Evolutionary conservation across 1,140 invertebrate species (phyloP).

Genomic region (Steinernema feltiae): DNA sequence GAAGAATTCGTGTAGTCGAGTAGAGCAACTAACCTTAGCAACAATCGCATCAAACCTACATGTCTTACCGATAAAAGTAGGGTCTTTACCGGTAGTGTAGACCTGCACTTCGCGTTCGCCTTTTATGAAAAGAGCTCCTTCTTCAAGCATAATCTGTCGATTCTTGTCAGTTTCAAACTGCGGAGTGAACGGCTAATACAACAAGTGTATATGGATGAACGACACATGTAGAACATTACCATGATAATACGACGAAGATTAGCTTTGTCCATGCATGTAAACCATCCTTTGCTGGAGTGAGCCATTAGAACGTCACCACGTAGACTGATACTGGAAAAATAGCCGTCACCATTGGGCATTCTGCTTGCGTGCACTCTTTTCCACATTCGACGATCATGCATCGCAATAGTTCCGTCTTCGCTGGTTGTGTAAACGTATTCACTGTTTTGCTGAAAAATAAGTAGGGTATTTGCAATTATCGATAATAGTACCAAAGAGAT

Average conservation of each 20-base stretch:
- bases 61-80: background rate
- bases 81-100: background rate
- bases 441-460: background rate
- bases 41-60: background rate
- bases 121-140: background rate
- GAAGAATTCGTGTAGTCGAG: background rate
- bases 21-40: background rate
- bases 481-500: background rate
- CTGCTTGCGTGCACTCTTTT: background rate
- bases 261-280: background rate
- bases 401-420: background rate
- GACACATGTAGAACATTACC: background rate
- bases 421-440: background rate
- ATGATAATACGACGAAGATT: background rate
- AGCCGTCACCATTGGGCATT: conserved; percentile 1
- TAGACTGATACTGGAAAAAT: background rate
- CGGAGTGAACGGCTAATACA: background rate
- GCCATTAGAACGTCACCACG: background rate
- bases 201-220: background rate
- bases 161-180: background rate
- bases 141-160: background rate
- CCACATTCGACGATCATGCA: background rate
- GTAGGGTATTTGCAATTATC: background rate
- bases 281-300: conserved; percentile 9
- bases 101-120: background rate